Conservation (phyloP, 2,888 invertebrate genomes). For the Panorpa germanica region DNA sequence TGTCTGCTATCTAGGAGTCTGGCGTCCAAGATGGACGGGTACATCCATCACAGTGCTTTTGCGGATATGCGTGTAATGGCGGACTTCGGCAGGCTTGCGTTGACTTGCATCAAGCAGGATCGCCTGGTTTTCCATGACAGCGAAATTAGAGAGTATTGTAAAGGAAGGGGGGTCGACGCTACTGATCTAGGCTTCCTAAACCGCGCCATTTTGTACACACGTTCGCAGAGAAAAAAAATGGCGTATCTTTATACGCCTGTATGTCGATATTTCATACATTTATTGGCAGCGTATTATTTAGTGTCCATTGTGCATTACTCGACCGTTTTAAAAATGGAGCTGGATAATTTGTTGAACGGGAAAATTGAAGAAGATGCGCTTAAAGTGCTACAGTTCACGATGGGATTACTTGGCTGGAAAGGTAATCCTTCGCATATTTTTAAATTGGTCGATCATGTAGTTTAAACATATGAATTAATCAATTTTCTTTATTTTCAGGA, state of each 20-base stretch:
- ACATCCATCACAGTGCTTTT: constrained; percentile 24
- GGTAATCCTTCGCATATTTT: too few relatives aligned
- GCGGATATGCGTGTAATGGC: constrained; percentile 28
- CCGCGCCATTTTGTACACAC: constrained; percentile 23
- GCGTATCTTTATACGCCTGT: constrained; percentile 26
- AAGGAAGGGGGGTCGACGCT: constrained; percentile 23
- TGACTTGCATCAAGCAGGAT: constrained; percentile 27
- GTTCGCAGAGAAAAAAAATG: constrained; percentile 21
- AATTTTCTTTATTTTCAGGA: too few relatives aligned
- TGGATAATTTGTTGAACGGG: constrained; percentile 19
- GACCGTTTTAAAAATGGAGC: constrained; percentile 27
- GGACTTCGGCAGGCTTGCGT: constrained; percentile 29
- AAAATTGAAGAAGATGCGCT: constrained; percentile 26
- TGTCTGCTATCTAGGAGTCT: constrained; percentile 18
- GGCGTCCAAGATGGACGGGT: constrained; percentile 21
- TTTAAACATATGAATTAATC: too few relatives aligned
- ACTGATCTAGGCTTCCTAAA: constrained; percentile 27
- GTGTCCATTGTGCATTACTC: constrained; percentile 30
- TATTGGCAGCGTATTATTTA: constrained; percentile 33
- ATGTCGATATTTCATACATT: constrained; percentile 29
- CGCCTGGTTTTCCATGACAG: constrained; percentile 27
- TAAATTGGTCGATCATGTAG: too few relatives aligned
- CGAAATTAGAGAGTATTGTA: constrained; percentile 26
- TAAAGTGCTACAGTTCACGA: constrained; percentile 26
- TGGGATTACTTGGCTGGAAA: constrained; percentile 29